Percentiles rank a stretch among this genome's conserved stretches.
Evolutionary conservation across 2,888 invertebrate species (phyloP).

Genomic region (Microplitis deprimator): DNA sequence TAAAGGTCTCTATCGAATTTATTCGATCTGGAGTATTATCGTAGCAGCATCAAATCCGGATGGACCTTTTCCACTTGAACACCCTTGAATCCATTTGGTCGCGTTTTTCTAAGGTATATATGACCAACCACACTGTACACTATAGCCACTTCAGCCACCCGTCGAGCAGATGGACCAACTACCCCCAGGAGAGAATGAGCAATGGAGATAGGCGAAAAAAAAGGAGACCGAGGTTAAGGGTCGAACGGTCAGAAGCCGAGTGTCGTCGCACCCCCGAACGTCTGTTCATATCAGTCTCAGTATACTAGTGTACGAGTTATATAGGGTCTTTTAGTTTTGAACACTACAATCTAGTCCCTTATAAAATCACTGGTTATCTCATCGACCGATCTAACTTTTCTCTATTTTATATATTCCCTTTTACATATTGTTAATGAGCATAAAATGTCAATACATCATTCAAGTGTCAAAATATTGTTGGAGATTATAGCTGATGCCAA

Average conservation of each 20-base stretch:
- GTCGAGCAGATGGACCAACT: constrained; percentile 67
- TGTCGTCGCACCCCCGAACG: constrained; percentile 55
- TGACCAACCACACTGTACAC: constrained; percentile 19
- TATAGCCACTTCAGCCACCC: neutral
- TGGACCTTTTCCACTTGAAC: constrained; percentile 48
- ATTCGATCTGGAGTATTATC: constrained; percentile 43
- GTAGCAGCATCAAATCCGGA: constrained; percentile 43
- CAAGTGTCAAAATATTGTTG: constrained; percentile 26
- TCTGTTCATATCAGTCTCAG: constrained; percentile 51
- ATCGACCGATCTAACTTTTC: constrained; percentile 18
- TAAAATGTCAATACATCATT: constrained; percentile 15
- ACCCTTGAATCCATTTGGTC: constrained; percentile 49
- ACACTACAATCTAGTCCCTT: constrained; percentile 4
- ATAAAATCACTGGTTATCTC: constrained; percentile 14
- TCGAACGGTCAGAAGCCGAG: constrained; percentile 51
- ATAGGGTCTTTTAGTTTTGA: neutral
- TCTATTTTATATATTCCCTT: neutral
- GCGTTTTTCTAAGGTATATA: constrained; percentile 28
- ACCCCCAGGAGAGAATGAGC: constrained; percentile 60
- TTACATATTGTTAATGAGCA: constrained; percentile 21
- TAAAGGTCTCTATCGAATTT: constrained; percentile 30
- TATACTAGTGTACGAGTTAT: neutral
- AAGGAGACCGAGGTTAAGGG: constrained; percentile 51
- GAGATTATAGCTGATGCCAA: neutral
- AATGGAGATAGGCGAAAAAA: constrained; percentile 38